These are phyloP conservation scores for Antedon mediterranea DNA, from an alignment of 53 echinoderm and acorn worm genomes.

Conservation along the genomic window DNA sequence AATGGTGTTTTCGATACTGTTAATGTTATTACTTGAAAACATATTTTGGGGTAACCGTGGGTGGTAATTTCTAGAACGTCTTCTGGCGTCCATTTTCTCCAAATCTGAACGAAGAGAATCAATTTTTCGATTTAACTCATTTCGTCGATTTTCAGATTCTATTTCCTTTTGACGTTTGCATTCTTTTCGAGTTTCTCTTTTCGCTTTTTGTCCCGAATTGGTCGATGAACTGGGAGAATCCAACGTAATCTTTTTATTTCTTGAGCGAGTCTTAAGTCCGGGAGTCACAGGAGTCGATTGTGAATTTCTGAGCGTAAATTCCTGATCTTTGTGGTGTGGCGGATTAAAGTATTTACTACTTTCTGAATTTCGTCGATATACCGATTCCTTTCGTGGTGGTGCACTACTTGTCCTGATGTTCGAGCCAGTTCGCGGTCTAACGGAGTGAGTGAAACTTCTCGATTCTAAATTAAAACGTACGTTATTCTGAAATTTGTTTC, in stretches of 20 bases:
- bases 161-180: neutral
- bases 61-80: neutral
- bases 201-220: neutral
- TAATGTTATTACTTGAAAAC: neutral
- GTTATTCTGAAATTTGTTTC: neutral
- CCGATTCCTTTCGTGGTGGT: neutral
- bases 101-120: neutral
- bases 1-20: no score
- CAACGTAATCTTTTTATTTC: neutral
- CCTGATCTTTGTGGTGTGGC: neutral
- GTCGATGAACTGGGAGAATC: neutral
- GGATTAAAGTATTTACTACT: neutral
- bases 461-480: neutral
- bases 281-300: neutral
- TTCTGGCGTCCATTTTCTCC: neutral
- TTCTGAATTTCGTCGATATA: neutral
- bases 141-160: neutral
- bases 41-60: neutral
- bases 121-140: neutral
- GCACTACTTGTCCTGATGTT: neutral
- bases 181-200: neutral
- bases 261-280: neutral
- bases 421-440: neutral
- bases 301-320: neutral
- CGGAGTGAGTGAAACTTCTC: neutral